Base-by-base conservation (phyloP, 2,797 vertebrate genomes). In the Myotis vivesi region DNA sequence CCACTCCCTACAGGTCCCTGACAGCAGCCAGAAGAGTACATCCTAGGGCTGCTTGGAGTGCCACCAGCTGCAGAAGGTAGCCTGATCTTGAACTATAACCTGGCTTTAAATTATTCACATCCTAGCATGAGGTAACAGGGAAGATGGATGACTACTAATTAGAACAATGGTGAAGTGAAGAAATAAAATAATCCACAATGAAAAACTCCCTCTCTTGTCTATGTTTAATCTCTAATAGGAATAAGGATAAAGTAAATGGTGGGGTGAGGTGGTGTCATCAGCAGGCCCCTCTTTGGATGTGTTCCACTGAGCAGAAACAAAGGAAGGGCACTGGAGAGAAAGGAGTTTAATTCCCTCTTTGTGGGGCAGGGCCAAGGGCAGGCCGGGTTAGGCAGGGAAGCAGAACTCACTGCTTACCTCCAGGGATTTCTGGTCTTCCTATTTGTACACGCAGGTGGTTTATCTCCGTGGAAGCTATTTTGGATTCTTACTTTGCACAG, bases 131-230 rank as follows among this genome's bases (percentile, higher is more conserved):
- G 33, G 9, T 77, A 53, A 71, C 38, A 20, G 55, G 44, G 57
- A 82, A 95, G 80, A 94, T 41, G 77, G 41, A 83, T 55, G 73
- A 36, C 2, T 84, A 38, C 36, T 76, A 41, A 64, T 91, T 51
- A 68, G 46, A 92, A 84, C 33, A 76, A 92, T 7, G 23, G 25
- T 66, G 38, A 84, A 68, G n/a, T 72, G 30, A 75, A 94, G 46
- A 69, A 64, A 75, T 38, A 44, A 59, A 92, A 62, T 33, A 80
- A 95, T 38, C 62, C 36, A 17, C 19, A 44, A n/a, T 20, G 28
- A 85, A 73, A 81, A 77, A 49, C 36, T 76, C 59, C 68, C 38
- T 72, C 30, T 12, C 20, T 28, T 36, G 4, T 4, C 41, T 69
- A n/a, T 44, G 30, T 79, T 80, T 89, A 68, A 22, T 88, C 75